Base-by-base conservation (phyloP, 2,888 invertebrate genomes). In the Sisyra terminalis region DNA sequence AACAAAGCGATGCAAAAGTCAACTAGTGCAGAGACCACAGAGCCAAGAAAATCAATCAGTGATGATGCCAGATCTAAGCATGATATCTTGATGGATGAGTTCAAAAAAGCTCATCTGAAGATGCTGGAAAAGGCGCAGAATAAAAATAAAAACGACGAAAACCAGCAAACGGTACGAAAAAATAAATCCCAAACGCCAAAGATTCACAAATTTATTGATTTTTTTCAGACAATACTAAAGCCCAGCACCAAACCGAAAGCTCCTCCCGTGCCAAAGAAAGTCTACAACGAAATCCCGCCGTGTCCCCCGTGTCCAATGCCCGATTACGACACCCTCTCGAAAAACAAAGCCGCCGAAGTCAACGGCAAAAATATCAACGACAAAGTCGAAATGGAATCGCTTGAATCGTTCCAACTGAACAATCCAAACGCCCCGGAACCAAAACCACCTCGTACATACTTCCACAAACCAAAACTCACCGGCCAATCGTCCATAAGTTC, bases 21-120 rank as follows among this genome's bases (percentile, higher is more conserved):
- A 16, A 30, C 4, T n/a, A 14, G 24, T 29, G 6, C 24, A 3
- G 13, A 13, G 4, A 30, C 42, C 8, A 3, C 34, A 7, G 34
- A 34, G 11, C 13, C 13, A 15, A 34, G 15, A 59, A 71, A 63
- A 53, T 62, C 52, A 48, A 67, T 61, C 16, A 73, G 72, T 48
- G 67, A 70, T 41, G 77, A 78, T 47, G 72, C 75, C 56, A 71
- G 74, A 50, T 72, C 73, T 52, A 75, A 78, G 50, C 84, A 84
- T 54, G 73, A 74, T 50, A 79, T 79, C 51, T 62, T 89, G 47
- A 89, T 89, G 82, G 81, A 88, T 60, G 89, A 89, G 63, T 89
- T 89, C 59, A 86, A 84, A 59, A 78, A 79, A 55, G 87, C 86
- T 4, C 88, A 89, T 62, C 73, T 77, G 52, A 84, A 81, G 66